Base-by-base conservation (phyloP, 2,888 invertebrate species). In the Thera obeliscata region DNA sequence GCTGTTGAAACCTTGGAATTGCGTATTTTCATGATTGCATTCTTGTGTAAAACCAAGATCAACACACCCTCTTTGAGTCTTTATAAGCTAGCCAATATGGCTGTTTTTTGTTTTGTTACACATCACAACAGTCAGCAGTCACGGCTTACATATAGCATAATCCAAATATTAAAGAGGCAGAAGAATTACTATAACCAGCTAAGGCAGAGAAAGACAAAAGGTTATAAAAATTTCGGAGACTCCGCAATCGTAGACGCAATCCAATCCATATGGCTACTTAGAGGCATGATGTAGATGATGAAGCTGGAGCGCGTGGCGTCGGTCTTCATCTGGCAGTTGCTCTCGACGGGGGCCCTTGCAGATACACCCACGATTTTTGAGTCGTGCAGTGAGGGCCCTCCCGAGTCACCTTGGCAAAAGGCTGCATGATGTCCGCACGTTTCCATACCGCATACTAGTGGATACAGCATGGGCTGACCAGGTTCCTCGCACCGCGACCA, bases 201-300 rank as follows among this genome's bases (percentile, higher is more conserved):
- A 38, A 5, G 3, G 6, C 38, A 38, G 6, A 38, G 38, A 38
- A 38, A 5, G 4, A 46, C 8, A 9, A 9, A 9, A 46, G 43
- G 43, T 46, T 52, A 52, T 33, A 33, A 52, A 52, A 52, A 33
- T 52, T 52, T 52, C 33, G 52, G 52, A 33, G n/a, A 2, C 33
- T 52, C 3, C 2, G 52, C 8, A 7, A 52, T 52, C 33, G 22
- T 9, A 52, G 33, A 33, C 5, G 55, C 36, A 36, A 55, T 55
- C 55, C 55, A 55, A 55, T 55, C 55, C n/a, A 55, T 36, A 55
- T 55, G 8, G 36, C 55, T 6, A n/a, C 55, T 55, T 36, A 55
- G 5, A 36, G 55, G 55, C 55, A 55, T n/a, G 4, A 55, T 55
- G 9, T n/a, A 5, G 55, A 35, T 36, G 4, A 55, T 36, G 4